Evolutionary conservation across 1,140 invertebrate species (phyloP), one percentile per base, ranked within the genome.

Genomic region (Musca vetustissima): DNA sequence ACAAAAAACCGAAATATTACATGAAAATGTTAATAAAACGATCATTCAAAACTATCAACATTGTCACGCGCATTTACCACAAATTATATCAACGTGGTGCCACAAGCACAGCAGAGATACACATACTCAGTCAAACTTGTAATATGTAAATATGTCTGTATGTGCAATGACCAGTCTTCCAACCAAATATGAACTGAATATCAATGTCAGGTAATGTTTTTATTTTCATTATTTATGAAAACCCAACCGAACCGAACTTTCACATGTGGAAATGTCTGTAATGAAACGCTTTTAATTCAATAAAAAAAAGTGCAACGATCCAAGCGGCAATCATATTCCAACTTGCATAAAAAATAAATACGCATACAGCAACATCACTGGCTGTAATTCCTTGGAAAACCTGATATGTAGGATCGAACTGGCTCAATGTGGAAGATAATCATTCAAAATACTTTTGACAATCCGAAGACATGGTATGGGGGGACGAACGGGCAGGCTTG

Each of bases 161-260:
- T n/a, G n/a, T n/a, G n/a, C n/a, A n/a, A n/a, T n/a, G n/a, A 28
- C 8, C 28, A 28, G 8, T 3, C 28, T 4, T 3, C 36, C 36
- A 43, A 43, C 36, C 6, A 43, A 43, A 43, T 43, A 43, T 43
- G 36, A 43, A 43, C 61, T 61, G 53, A 61, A 64, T 64, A 69
- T 69, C 68, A 69, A 69, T 69, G 68, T 69, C 68, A 65, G 57
- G 28, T 61, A 69, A 43, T 52, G 68, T 69, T 65, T 69, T 69
- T 36, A 55, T 69, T 69, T 69, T 66, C 61, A 69, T 69, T 65
- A 69, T 57, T 69, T 65, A 69, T 66, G 52, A 53, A 43, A 43
- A 43, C 36, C 11, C 1, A 43, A 43, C 36, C 11, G 36, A 43
- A 8, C 28, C 28, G 28, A 69, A 69, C 68, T 69, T 69, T 69